phyloP scores from a whole-genome alignment of 2,888 invertebrate species.

The Corythucha ciliata region DNA sequence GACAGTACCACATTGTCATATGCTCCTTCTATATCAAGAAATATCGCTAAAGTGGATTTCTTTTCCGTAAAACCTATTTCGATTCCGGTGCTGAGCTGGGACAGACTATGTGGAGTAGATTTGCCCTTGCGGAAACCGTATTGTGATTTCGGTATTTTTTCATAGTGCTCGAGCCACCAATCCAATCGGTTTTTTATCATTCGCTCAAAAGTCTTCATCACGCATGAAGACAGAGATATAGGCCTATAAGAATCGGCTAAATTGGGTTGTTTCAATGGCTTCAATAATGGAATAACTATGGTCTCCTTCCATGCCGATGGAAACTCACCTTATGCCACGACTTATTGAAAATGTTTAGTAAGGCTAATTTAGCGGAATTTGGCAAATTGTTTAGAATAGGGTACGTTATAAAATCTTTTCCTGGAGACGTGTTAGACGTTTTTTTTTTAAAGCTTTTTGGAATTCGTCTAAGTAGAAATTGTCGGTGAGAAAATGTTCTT shows the following conservation, averaged over 20 bases:
- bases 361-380: no score
- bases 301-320: not conserved
- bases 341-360: not conserved
- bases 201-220: constrained; percentile 6
- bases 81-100: not conserved
- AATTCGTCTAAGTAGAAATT: no score
- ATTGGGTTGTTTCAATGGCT: not conserved
- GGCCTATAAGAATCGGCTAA: not conserved
- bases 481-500: no score
- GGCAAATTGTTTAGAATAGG: no score
- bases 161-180: not conserved
- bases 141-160: not conserved
- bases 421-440: no score
- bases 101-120: not conserved
- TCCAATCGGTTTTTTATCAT: constrained; percentile 3
- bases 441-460: no score
- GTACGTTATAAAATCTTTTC: no score
- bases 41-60: not conserved
- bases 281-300: not conserved
- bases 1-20: not conserved
- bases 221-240: not conserved
- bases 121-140: not conserved
- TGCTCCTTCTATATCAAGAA: not conserved
- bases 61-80: not conserved
- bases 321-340: not conserved